Evolutionary conservation across 2,113 vertebrate genomes (phyloP), one percentile per base, ranked within the genome.

Genomic region (Boulengeromyrus knoepffleri): DNA sequence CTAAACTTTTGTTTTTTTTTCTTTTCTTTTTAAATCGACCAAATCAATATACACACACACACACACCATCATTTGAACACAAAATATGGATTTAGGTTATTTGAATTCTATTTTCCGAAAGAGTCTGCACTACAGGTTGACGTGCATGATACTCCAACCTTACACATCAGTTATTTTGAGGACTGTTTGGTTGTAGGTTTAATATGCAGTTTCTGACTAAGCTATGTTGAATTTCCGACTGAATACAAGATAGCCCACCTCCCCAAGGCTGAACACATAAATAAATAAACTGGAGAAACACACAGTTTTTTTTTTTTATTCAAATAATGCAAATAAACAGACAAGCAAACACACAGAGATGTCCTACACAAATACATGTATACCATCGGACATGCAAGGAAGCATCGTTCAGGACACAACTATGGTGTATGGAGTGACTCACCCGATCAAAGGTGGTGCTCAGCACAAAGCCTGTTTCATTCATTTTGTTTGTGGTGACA

Each of bases 381-480:
- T 19, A 77, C 31, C 17, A 1, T 7, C 10, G 31, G 36, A 77
- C 31, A 77, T 21, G 0, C 6, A 46, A 9, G 80, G 19, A 39
- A 46, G 15, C 36, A 39, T 46, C 42, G 1, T 17, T 84, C 36
- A 84, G 39, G 36, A 21, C 85, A 50, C 46, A 31, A 17, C 5
- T 5, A 15, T 6, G 7, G 27, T 39, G 19, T 5, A 27, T 17
- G 12, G 27, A 42, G 19, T 27, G 42, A 50, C 93, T 95, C 87
- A 97, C 97, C 96, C 96, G 96, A 90, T 95, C 91, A n/a, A 89
- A 24, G 2, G 92, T 93, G 86, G 90, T 2, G 5, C 66, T 96
- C 0, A 6, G 9, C 0, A 39, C 74, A 27, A 0, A 0, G 5
- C 1, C 42, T 0, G 1, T 0, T 13, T 88, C 62, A 47, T 93